Conservation (phyloP, 2,113 vertebrate genomes). For the Cichladusa arquata region DNA sequence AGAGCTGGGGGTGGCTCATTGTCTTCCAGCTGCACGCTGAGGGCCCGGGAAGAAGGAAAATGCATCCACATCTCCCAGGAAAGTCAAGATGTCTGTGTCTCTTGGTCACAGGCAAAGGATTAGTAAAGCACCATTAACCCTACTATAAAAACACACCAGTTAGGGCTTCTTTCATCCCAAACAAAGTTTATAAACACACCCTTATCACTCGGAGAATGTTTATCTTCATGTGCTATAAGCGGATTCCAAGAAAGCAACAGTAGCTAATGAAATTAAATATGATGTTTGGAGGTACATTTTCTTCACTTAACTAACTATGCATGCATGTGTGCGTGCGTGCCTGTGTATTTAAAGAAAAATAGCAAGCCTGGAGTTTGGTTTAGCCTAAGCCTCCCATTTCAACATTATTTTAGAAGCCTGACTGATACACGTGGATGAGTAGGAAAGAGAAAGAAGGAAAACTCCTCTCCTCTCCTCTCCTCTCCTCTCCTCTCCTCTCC, state of each 20-base stretch:
- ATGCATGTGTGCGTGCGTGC: accelerated
- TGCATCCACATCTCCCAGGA: not conserved
- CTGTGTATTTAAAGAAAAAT: not conserved
- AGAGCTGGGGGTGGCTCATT: not conserved
- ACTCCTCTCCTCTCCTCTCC: not conserved
- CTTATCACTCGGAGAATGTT: slow-evolving; percentile 70
- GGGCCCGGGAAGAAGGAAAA: slow-evolving; percentile 15
- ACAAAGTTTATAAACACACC: slow-evolving; percentile 70
- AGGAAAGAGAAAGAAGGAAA: not conserved
- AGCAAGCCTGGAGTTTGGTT: not conserved
- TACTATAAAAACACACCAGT: slow-evolving; percentile 66
- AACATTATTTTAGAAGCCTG: not conserved
- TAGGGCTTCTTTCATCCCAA: slow-evolving; percentile 72
- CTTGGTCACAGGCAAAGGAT: slow-evolving; percentile 62
- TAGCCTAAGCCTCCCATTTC: not conserved
- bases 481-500: not conserved
- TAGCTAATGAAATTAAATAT: slow-evolving; percentile 74
- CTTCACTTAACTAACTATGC: slow-evolving; percentile 14
- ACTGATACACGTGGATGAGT: not conserved
- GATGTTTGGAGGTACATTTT: slow-evolving; percentile 53
- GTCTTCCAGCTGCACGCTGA: not conserved
- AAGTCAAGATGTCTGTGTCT: slow-evolving; percentile 43
- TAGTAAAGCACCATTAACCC: slow-evolving; percentile 74
- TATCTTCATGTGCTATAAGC: slow-evolving; percentile 67
- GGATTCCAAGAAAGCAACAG: slow-evolving; percentile 68